Conservation (phyloP, 53 echinoderm and acorn worm species). For the Luidia sarsii region DNA sequence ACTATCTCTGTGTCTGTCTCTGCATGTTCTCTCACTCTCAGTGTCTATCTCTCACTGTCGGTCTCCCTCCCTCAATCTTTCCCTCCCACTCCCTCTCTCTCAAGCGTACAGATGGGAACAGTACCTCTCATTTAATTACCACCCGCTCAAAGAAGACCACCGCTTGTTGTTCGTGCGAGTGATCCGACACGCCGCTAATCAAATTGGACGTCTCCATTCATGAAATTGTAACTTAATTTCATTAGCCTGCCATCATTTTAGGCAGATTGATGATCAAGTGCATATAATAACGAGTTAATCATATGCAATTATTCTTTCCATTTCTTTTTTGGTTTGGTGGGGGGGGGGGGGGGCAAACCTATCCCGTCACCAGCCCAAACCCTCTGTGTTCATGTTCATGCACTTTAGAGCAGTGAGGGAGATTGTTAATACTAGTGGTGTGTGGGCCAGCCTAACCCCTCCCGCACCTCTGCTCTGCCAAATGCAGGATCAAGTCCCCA, state of each 20-base stretch:
- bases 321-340: background rate
- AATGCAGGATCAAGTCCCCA: no score
- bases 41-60: no score
- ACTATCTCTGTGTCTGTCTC: no score
- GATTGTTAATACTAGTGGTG: no score
- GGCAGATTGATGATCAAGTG: constrained; percentile 54
- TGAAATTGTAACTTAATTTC: constrained; percentile 61
- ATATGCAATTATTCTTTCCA: constrained; percentile 35
- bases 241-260: constrained; percentile 53
- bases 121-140: constrained; percentile 33
- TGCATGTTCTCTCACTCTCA: no score
- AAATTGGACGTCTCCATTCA: constrained; percentile 41
- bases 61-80: no score
- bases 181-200: constrained; percentile 28
- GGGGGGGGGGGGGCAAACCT: background rate
- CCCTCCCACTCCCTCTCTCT: no score
- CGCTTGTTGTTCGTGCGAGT: constrained; percentile 23
- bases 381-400: no score
- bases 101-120: no score
- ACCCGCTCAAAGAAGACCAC: constrained; percentile 26
- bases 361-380: no score
- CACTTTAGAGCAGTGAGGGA: constrained; percentile 56
- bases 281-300: constrained; percentile 56
- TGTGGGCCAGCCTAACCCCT: no score
- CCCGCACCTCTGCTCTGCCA: no score